These are phyloP conservation scores for Forbesichthys papilliferus DNA, from an alignment of 2,113 vertebrate genomes.

Conservation along the genomic window DNA sequence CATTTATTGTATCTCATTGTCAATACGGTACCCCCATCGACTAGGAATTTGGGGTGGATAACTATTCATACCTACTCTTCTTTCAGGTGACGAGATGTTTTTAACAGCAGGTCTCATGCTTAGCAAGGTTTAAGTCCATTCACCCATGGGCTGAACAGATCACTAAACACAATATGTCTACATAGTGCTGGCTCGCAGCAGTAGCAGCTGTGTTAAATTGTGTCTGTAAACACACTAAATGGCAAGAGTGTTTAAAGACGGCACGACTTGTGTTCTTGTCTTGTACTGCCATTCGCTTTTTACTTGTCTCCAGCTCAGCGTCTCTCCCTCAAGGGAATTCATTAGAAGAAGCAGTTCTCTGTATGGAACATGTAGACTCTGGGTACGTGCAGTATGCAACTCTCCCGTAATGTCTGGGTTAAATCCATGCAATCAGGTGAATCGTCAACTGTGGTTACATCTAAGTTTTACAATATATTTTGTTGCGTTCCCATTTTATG, in stretches of 20 bases:
- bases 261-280: neutral
- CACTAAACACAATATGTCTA: neutral
- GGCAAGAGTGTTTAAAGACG: neutral
- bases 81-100: neutral
- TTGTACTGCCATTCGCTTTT: neutral
- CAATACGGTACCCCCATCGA: neutral
- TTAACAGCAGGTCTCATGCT: neutral
- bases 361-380: constrained; percentile 13
- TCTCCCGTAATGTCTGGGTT: too few relatives aligned
- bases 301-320: neutral
- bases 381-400: too few relatives aligned
- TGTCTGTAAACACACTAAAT: neutral
- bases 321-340: constrained; percentile 13
- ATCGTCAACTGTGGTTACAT: too few relatives aligned
- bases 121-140: neutral
- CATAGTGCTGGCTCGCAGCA: neutral
- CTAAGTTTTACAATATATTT: too few relatives aligned
- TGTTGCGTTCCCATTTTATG: too few relatives aligned
- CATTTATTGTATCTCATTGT: neutral
- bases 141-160: neutral
- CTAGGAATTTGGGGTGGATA: neutral
- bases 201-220: neutral
- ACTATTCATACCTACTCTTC: neutral
- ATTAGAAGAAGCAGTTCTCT: constrained; percentile 15
- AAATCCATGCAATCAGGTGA: too few relatives aligned